Conservation (phyloP, 2,888 invertebrate genomes). For the Noctua fimbriata region DNA sequence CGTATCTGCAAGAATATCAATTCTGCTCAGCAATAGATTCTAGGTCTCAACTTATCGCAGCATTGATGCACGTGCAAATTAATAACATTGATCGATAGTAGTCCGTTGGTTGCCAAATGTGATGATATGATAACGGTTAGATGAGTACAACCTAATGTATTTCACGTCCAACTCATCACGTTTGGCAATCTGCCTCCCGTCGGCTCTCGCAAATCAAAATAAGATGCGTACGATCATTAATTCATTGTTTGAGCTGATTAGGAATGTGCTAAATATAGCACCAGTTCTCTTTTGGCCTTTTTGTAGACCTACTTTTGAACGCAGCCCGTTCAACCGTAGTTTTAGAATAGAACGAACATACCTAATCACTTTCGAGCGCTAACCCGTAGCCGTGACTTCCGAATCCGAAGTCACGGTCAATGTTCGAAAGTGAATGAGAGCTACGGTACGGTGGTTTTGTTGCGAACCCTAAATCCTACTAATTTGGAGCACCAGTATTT, state of each 20-base stretch:
- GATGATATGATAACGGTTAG: slow-evolving; percentile 42
- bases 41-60: slow-evolving; percentile 4
- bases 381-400: slow-evolving; percentile 40
- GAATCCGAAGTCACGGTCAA: slow-evolving; percentile 53
- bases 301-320: slow-evolving; percentile 47
- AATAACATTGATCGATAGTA: slow-evolving; percentile 44
- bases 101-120: slow-evolving; percentile 35
- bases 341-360: slow-evolving; percentile 50
- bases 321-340: slow-evolving; percentile 42
- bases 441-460: slow-evolving; percentile 21
- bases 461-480: slow-evolving; percentile 21
- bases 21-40: neutral
- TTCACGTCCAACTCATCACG: slow-evolving; percentile 35
- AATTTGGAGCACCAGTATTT: slow-evolving; percentile 1
- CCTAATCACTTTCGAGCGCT: slow-evolving; percentile 38
- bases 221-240: slow-evolving; percentile 6
- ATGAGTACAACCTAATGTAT: slow-evolving; percentile 28
- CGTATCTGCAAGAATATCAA: neutral
- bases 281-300: slow-evolving; percentile 36
- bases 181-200: slow-evolving; percentile 46
- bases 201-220: slow-evolving; percentile 26
- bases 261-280: slow-evolving; percentile 17
- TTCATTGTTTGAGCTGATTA: slow-evolving; percentile 41
- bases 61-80: slow-evolving; percentile 18
- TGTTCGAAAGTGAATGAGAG: slow-evolving; percentile 54